Evolutionary conservation across 1,140 invertebrate genomes (phyloP).

Genomic region (Copidosoma floridanum): DNA sequence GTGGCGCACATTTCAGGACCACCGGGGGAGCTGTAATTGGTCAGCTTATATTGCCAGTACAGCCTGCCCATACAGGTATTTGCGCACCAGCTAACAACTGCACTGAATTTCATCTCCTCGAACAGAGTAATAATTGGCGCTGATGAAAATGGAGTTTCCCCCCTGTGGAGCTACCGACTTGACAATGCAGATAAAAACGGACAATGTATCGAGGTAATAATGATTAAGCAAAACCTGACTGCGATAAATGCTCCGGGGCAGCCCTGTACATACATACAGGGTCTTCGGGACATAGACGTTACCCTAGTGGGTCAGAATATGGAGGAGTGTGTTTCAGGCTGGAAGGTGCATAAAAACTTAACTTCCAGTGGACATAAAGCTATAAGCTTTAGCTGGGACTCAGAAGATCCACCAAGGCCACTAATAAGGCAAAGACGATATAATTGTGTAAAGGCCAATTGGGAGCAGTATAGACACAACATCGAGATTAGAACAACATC

Average conservation of each 20-base stretch:
- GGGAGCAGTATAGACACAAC: too few species aligned
- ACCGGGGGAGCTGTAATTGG: neutral
- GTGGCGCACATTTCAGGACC: too few species aligned
- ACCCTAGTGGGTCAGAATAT: neutral
- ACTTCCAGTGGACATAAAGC: neutral
- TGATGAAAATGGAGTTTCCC: slow-evolving; percentile 10
- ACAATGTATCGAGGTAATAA: neutral
- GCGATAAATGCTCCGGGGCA: neutral
- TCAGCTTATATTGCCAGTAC: neutral
- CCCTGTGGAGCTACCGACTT: neutral
- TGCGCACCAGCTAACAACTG: neutral
- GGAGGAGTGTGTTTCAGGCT: neutral
- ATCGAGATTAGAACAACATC: too few species aligned
- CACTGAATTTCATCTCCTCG: neutral
- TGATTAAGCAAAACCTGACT: neutral
- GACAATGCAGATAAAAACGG: neutral
- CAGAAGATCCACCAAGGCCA: neutral
- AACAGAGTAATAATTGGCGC: neutral
- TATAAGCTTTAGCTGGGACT: neutral
- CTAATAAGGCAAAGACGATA: too few species aligned
- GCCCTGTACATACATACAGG: neutral
- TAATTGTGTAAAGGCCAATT: too few species aligned
- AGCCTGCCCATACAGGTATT: neutral
- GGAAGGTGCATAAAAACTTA: neutral
- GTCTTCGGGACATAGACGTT: slow-evolving; percentile 4